phyloP scores from a whole-genome alignment of 2,113 vertebrate species.

The Oenanthe oenanthe region DNA sequence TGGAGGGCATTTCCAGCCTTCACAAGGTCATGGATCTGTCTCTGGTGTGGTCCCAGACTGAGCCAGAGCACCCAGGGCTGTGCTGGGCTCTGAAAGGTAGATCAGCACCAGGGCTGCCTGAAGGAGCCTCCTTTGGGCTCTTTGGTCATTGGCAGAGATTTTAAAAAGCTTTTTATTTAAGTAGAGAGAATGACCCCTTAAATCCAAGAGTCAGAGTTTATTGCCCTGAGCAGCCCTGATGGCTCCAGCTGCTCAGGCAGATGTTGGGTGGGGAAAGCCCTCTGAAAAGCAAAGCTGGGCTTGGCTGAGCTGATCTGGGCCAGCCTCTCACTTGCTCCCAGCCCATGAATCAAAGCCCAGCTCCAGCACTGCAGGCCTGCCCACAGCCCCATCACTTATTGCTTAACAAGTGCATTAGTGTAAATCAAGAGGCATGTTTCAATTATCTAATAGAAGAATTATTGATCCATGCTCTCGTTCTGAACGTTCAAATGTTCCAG shows the following conservation, averaged over 20 bases:
- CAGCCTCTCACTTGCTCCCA: not conserved
- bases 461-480: constrained; percentile 34
- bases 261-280: not conserved
- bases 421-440: constrained; percentile 65
- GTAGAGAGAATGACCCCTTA: not conserved
- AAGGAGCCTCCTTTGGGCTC: not conserved
- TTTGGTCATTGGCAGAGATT: fast-evolving
- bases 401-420: constrained; percentile 71
- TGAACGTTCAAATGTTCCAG: constrained; percentile 23
- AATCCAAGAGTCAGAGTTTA: not conserved
- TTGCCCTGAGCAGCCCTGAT: not conserved
- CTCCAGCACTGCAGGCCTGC: not conserved
- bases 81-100: not conserved
- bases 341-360: not conserved
- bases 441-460: constrained; percentile 71
- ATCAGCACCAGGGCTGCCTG: not conserved
- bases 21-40: fast-evolving
- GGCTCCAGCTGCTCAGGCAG: not conserved
- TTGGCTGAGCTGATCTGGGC: not conserved
- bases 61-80: not conserved
- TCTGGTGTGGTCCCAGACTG: not conserved
- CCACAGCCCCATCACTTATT: constrained; percentile 34
- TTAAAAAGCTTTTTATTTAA: not conserved
- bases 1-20: not conserved
- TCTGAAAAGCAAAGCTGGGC: not conserved